A percentile compares a stretch with the other conserved stretches of the same genome.
phyloP scores from a whole-genome alignment of 2,888 invertebrate genomes.

The Bugula neritina region DNA sequence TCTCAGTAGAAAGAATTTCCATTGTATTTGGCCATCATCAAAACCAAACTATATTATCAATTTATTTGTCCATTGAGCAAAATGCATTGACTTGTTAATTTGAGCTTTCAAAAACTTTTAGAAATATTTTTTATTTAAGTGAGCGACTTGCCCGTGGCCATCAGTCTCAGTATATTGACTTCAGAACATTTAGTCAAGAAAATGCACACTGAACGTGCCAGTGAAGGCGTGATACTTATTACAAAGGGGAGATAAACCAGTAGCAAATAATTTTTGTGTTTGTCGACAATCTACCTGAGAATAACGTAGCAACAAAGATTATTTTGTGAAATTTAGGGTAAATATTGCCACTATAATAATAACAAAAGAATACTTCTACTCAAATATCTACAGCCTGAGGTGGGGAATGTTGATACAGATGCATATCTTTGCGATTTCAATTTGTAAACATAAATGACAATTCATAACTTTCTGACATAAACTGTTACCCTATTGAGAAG shows the following conservation, averaged over 20 bases:
- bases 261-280: not conserved
- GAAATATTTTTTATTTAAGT: not conserved
- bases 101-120: not conserved
- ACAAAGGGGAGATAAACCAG: too few species aligned
- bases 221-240: too few species aligned
- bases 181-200: too few species aligned
- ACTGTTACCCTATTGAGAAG: conserved; percentile 8
- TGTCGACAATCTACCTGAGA: not conserved
- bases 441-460: conserved; percentile 23
- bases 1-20: too few species aligned
- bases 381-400: not conserved
- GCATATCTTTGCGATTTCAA: conserved; percentile 14
- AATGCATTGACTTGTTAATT: not conserved
- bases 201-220: too few species aligned
- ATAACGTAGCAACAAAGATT: not conserved
- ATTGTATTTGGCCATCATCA: not conserved
- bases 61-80: not conserved
- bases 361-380: not conserved
- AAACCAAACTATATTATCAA: not conserved
- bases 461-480: conserved; percentile 25
- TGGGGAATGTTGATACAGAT: not conserved
- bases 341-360: not conserved
- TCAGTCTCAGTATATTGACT: too few species aligned
- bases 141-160: too few species aligned
- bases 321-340: not conserved